phyloP scores from a whole-genome alignment of 2,888 invertebrate genomes.

The Pterostichus niger region DNA sequence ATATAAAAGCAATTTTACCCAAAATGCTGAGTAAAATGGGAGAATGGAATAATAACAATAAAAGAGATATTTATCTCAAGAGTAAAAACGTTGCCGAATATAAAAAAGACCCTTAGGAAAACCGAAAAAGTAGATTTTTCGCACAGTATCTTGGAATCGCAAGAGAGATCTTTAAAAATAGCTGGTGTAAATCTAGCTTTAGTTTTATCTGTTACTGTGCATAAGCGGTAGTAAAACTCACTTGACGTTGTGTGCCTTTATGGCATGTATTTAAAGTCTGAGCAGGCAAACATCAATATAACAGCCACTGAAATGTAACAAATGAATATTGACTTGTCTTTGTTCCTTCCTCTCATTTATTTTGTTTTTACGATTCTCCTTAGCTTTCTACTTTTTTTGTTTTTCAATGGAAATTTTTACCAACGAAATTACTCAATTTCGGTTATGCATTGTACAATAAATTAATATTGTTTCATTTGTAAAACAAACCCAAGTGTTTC shows the following conservation, averaged over 20 bases:
- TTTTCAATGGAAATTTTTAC: conserved; percentile 12
- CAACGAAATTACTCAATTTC: neutral
- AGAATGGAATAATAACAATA: conserved; percentile 62
- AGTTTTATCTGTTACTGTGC: conserved; percentile 59
- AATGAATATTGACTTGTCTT: conserved; percentile 48
- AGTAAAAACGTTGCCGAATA: conserved; percentile 54
- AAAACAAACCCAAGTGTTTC: too few relatives aligned
- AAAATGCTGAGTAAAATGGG: conserved; percentile 56
- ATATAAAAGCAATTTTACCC: conserved; percentile 53
- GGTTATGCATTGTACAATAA: too few relatives aligned
- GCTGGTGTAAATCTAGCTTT: conserved; percentile 64
- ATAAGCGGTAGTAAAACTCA: conserved; percentile 53
- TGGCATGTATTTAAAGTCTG: conserved; percentile 52
- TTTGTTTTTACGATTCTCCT: conserved; percentile 46
- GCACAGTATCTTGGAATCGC: conserved; percentile 30
- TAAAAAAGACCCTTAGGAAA: conserved; percentile 57
- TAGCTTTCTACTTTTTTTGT: conserved; percentile 1
- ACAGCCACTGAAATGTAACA: conserved; percentile 37
- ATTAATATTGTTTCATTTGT: too few relatives aligned
- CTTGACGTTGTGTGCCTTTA: conserved; percentile 55
- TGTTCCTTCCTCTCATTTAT: conserved; percentile 34
- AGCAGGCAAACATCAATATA: conserved; percentile 44
- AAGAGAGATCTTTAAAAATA: conserved; percentile 44
- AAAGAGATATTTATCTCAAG: conserved; percentile 64
- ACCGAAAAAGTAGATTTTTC: conserved; percentile 49